A percentile compares a stretch with the other conserved stretches of the same genome.
Evolutionary conservation across 2,797 vertebrate genomes (phyloP).

Genomic region (Anableps anableps): DNA sequence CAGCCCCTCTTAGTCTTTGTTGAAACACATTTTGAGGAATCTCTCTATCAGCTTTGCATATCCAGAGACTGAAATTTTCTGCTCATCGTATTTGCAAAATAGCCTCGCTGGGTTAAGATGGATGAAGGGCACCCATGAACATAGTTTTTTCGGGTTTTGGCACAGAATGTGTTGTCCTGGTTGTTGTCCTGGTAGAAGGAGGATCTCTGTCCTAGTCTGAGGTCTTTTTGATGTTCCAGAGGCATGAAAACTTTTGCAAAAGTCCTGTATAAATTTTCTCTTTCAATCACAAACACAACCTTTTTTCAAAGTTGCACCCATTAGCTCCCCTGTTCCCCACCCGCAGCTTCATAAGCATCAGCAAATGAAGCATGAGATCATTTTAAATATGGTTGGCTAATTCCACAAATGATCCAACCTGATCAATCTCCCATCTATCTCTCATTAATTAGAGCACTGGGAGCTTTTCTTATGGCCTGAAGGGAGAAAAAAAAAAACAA

Average conservation of each 20-base stretch:
- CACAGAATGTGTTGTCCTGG: not conserved
- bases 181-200: not conserved
- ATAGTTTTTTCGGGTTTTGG: not conserved
- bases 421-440: constrained; percentile 79
- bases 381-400: constrained; percentile 81
- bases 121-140: not conserved
- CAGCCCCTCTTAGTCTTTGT: not conserved
- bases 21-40: not conserved
- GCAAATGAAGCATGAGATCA: constrained; percentile 80
- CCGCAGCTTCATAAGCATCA: constrained; percentile 54
- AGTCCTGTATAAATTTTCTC: not conserved
- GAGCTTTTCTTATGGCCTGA: constrained; percentile 56
- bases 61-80: not conserved
- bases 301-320: constrained; percentile 24
- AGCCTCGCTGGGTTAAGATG: not conserved
- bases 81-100: not conserved
- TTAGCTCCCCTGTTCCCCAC: constrained; percentile 57
- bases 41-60: not conserved
- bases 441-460: constrained; percentile 74
- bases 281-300: constrained; percentile 1
- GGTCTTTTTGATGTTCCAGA: not conserved
- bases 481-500: constrained; percentile 40
- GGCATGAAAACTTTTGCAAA: not conserved
- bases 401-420: constrained; percentile 79
- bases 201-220: not conserved